Percentiles rank a stretch among this genome's conserved stretches.
These are phyloP conservation scores for Condylura cristata DNA, from an alignment of 2,113 vertebrate genomes.

Conservation along the genomic window DNA sequence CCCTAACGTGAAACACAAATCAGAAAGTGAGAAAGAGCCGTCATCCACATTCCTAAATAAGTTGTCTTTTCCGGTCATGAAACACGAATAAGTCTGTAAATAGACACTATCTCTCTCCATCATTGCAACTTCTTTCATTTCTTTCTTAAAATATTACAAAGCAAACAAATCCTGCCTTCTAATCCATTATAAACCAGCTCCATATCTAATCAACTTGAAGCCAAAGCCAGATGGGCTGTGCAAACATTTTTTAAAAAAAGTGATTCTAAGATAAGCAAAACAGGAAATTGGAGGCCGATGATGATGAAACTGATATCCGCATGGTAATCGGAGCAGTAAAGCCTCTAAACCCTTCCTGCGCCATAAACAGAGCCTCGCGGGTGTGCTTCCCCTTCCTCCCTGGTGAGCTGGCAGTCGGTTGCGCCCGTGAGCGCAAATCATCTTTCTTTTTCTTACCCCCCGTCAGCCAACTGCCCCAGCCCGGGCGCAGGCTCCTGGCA, in stretches of 20 bases:
- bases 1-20: slow-evolving; percentile 70
- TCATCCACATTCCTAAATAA: slow-evolving; percentile 62
- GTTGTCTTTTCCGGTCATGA: slow-evolving; percentile 71
- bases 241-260: slow-evolving; percentile 74
- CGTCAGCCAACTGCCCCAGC: not conserved
- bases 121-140: slow-evolving; percentile 42
- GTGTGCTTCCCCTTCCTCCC: slow-evolving; percentile 49
- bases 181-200: slow-evolving; percentile 72
- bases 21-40: slow-evolving; percentile 60
- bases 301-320: slow-evolving; percentile 84
- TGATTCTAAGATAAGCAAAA: slow-evolving; percentile 85
- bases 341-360: slow-evolving; percentile 82
- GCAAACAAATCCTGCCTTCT: slow-evolving; percentile 78
- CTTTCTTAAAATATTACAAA: slow-evolving; percentile 79
- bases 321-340: slow-evolving; percentile 83
- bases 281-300: slow-evolving; percentile 87
- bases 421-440: not conserved
- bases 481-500: not conserved
- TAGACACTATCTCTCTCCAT: slow-evolving; percentile 33
- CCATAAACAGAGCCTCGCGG: slow-evolving; percentile 83
- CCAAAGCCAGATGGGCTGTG: slow-evolving; percentile 77
- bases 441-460: not conserved
- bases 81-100: slow-evolving; percentile 60
- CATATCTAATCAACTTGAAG: slow-evolving; percentile 80
- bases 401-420: slow-evolving; percentile 14